Percentiles rank a stretch among this genome's conserved stretches.
These are phyloP conservation scores for Lasiommata megera DNA, from an alignment of 2,888 invertebrate species.

Conservation along the genomic window DNA sequence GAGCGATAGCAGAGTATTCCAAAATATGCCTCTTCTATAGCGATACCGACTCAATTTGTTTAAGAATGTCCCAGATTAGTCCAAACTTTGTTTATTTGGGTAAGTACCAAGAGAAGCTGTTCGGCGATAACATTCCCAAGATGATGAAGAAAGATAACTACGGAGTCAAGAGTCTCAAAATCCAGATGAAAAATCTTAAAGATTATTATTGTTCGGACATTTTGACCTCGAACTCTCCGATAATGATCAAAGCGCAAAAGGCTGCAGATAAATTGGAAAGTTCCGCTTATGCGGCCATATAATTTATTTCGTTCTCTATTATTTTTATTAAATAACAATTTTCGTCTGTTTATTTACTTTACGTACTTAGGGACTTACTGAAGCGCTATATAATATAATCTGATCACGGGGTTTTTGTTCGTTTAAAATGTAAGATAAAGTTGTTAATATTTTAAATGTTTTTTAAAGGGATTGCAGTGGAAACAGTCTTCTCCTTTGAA, in stretches of 20 bases:
- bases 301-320: conserved; percentile 24
- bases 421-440: too few relatives aligned
- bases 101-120: conserved; percentile 52
- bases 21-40: conserved; percentile 51
- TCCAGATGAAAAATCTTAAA: conserved; percentile 51
- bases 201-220: conserved; percentile 69
- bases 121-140: conserved; percentile 39
- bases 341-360: too few relatives aligned
- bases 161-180: conserved; percentile 34
- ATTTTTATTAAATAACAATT: too few relatives aligned
- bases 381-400: too few relatives aligned
- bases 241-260: conserved; percentile 60
- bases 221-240: conserved; percentile 62
- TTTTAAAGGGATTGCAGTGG: too few relatives aligned
- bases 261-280: conserved; percentile 44
- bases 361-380: too few relatives aligned
- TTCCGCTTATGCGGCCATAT: conserved; percentile 39
- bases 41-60: conserved; percentile 47
- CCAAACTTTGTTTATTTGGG: conserved; percentile 57
- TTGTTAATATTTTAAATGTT: too few relatives aligned
- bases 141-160: conserved; percentile 30
- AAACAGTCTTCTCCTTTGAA: too few relatives aligned
- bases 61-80: conserved; percentile 59
- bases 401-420: too few relatives aligned
- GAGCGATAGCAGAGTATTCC: conserved; percentile 62